phyloP scores from a whole-genome alignment of 2,888 invertebrate species.

The Sepiola atlantica region DNA sequence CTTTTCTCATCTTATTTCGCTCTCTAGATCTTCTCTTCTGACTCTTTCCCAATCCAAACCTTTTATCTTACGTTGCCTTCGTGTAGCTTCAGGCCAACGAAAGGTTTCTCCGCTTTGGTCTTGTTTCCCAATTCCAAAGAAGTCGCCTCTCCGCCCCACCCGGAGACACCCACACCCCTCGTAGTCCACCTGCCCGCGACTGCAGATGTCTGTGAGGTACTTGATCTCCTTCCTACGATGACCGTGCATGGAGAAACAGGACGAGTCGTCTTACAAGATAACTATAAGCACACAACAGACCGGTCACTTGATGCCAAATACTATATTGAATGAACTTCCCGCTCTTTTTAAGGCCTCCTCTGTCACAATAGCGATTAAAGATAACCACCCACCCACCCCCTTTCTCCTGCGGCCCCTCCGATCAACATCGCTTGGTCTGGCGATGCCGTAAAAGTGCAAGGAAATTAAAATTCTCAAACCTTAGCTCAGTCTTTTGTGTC shows the following conservation, averaged over 20 bases:
- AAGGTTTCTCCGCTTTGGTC: neutral
- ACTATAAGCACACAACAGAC: neutral
- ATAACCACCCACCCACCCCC: neutral
- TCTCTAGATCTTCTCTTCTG: neutral
- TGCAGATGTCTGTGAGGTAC: neutral
- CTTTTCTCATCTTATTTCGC: neutral
- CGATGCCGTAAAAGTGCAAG: neutral
- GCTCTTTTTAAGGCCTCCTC: neutral
- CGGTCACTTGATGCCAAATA: neutral
- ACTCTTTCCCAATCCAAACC: neutral
- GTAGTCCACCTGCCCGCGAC: neutral
- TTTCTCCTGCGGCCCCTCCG: neutral
- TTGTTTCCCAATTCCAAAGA: neutral
- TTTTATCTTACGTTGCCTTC: neutral
- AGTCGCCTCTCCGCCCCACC: neutral
- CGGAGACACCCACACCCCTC: neutral
- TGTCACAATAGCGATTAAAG: neutral
- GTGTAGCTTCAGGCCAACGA: neutral
- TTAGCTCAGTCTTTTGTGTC: neutral
- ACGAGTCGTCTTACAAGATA: neutral
- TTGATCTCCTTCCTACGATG: neutral
- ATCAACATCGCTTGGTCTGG: neutral
- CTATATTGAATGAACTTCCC: neutral
- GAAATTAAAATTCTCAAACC: slow-evolving; percentile 13
- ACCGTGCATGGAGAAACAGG: neutral